Evolutionary conservation across 35 echinoderm and acorn worm genomes (phyloP).

Genomic region (Anneissia japonica): DNA sequence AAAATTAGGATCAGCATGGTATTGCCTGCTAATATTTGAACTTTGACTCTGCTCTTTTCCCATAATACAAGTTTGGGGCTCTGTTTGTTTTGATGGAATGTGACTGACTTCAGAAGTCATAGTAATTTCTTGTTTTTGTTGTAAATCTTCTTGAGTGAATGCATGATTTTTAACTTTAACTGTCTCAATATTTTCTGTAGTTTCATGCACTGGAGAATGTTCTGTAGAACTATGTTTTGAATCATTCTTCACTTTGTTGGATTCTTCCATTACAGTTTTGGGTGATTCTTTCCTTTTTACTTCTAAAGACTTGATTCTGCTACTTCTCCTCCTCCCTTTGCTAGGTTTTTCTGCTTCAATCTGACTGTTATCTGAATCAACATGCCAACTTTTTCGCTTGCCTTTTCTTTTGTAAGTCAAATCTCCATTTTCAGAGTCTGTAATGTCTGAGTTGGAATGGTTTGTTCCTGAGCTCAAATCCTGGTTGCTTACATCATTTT

Average conservation of each 20-base stretch:
- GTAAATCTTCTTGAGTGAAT: neutral
- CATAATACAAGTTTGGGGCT: neutral
- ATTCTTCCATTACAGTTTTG: neutral
- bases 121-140: neutral
- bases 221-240: conserved; percentile 6
- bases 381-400: neutral
- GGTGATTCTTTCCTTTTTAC: conserved; percentile 5
- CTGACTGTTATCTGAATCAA: neutral
- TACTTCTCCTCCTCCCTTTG: conserved; percentile 14
- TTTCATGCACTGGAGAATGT: neutral
- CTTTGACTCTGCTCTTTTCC: neutral
- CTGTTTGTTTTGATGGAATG: neutral
- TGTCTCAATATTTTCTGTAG: neutral
- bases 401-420: neutral
- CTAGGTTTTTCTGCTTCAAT: neutral
- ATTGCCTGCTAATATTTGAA: neutral
- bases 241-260: neutral
- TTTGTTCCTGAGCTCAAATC: neutral
- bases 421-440: neutral
- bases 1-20: neutral
- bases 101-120: neutral
- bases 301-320: neutral
- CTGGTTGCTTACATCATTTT: neutral
- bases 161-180: neutral
- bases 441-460: neutral